phyloP scores from a whole-genome alignment of 2,888 invertebrate species.

The Pristionchus exspectatus region DNA sequence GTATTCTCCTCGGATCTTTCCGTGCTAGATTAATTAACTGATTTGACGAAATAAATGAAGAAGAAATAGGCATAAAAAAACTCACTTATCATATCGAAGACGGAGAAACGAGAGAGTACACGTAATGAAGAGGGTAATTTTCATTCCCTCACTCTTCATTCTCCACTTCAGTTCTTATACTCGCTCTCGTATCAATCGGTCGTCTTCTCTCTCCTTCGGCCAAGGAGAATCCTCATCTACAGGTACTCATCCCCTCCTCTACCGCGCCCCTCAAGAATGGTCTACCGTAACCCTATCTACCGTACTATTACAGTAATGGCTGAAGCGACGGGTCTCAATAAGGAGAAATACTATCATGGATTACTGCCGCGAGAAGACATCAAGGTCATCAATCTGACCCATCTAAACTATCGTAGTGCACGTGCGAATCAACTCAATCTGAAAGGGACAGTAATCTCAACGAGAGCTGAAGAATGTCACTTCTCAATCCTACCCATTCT shows the following conservation, averaged over 20 bases:
- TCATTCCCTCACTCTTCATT: background rate
- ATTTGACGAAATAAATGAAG: too few relatives aligned
- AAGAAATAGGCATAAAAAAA: too few relatives aligned
- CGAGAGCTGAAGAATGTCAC: background rate
- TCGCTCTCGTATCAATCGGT: background rate
- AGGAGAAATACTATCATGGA: slow-evolving; percentile 51
- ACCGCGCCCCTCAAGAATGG: background rate
- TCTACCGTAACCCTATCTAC: background rate
- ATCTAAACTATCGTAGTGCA: too few relatives aligned
- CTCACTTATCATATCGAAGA: background rate
- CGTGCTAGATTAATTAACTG: too few relatives aligned
- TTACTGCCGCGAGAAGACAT: slow-evolving; percentile 49
- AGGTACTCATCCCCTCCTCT: background rate
- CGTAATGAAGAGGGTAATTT: background rate
- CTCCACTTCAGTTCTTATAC: background rate
- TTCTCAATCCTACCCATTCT: background rate
- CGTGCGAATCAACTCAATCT: too few relatives aligned
- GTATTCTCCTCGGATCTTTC: too few relatives aligned
- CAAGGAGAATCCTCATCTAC: background rate
- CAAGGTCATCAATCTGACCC: background rate
- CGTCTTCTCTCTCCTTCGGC: background rate
- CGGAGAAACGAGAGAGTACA: background rate
- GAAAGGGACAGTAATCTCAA: background rate
- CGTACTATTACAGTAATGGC: background rate
- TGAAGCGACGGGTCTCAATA: background rate